Conservation (phyloP, 2,888 invertebrate genomes). For the Boloria euphrosyne region DNA sequence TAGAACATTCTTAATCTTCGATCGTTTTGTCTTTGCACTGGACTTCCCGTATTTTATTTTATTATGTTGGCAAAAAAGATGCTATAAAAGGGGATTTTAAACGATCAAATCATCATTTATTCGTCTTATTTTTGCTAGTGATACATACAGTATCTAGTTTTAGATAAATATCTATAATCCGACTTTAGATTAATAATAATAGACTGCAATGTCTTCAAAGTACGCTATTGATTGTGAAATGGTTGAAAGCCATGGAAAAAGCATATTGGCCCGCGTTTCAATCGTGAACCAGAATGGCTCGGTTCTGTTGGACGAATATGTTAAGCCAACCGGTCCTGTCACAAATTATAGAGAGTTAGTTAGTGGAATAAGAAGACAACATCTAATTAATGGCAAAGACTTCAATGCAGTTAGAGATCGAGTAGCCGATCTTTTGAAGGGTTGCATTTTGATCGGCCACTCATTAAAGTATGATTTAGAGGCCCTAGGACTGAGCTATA, state of each 20-base stretch:
- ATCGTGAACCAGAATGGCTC: slow-evolving; percentile 22
- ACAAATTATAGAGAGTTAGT: slow-evolving; percentile 32
- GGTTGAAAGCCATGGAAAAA: slow-evolving; percentile 29
- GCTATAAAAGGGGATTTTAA: too few species aligned
- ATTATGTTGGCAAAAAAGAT: too few species aligned
- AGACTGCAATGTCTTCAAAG: slow-evolving; percentile 1
- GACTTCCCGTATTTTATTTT: too few species aligned
- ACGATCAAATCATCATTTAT: too few species aligned
- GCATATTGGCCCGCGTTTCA: slow-evolving; percentile 23
- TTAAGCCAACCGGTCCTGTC: slow-evolving; percentile 30
- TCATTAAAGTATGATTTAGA: slow-evolving; percentile 30
- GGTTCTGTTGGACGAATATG: slow-evolving; percentile 26
- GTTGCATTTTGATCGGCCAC: slow-evolving; percentile 29
- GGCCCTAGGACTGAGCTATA: slow-evolving; percentile 22
- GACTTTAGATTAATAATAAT: too few species aligned
- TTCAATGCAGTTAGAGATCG: slow-evolving; percentile 14
- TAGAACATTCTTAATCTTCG: too few species aligned
- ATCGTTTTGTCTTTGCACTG: too few species aligned
- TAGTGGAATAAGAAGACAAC: slow-evolving; percentile 26
- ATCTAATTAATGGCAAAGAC: slow-evolving; percentile 17
- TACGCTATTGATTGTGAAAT: slow-evolving; percentile 38
- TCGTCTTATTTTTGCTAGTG: too few species aligned
- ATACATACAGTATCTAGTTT: too few species aligned
- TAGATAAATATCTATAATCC: too few species aligned
- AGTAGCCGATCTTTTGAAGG: slow-evolving; percentile 20